These are phyloP conservation scores for Brachionichthys hirsutus DNA, from an alignment of 2,113 vertebrate species.

Conservation along the genomic window DNA sequence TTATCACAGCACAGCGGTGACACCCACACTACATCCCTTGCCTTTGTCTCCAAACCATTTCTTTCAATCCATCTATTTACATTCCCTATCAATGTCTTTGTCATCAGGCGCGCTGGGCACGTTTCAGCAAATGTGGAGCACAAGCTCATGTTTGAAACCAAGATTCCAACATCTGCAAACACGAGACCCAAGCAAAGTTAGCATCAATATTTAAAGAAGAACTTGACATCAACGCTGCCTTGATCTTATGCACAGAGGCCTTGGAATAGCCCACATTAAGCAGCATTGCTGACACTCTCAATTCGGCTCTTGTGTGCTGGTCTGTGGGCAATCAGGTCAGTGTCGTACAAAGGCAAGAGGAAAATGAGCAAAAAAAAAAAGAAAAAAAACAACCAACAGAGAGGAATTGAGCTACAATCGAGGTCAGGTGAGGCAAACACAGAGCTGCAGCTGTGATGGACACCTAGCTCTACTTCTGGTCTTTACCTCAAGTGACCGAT, in stretches of 20 bases:
- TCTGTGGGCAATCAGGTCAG: slow-evolving; percentile 21
- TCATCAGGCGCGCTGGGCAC: slow-evolving; percentile 10
- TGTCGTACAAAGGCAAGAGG: slow-evolving; percentile 18
- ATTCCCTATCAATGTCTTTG: slow-evolving; percentile 37
- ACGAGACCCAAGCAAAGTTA: slow-evolving; percentile 37
- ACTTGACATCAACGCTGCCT: slow-evolving; percentile 43
- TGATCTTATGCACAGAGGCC: slow-evolving; percentile 38
- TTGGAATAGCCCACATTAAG: slow-evolving; percentile 36
- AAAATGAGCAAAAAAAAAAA: slow-evolving; percentile 12
- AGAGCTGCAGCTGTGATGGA: slow-evolving; percentile 72
- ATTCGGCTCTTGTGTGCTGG: slow-evolving; percentile 5
- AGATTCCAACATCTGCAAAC: slow-evolving; percentile 48
- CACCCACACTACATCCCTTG: slow-evolving; percentile 48
- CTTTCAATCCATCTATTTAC: slow-evolving; percentile 52
- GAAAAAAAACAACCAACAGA: slow-evolving; percentile 9
- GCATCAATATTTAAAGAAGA: slow-evolving; percentile 66
- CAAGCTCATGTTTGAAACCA: slow-evolving; percentile 38
- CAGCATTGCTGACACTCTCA: slow-evolving; percentile 30
- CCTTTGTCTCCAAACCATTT: slow-evolving; percentile 53
- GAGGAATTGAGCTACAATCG: slow-evolving; percentile 22
- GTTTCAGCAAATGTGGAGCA: slow-evolving; percentile 29
- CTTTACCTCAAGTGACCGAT: slow-evolving; percentile 82
- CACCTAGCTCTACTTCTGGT: slow-evolving; percentile 81
- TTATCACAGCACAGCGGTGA: slow-evolving; percentile 61
- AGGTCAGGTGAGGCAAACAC: slow-evolving; percentile 32